A percentile compares a stretch with the other conserved stretches of the same genome.
Evolutionary conservation across 1,140 invertebrate species (phyloP).

Genomic region (Zaprionus davidi): DNA sequence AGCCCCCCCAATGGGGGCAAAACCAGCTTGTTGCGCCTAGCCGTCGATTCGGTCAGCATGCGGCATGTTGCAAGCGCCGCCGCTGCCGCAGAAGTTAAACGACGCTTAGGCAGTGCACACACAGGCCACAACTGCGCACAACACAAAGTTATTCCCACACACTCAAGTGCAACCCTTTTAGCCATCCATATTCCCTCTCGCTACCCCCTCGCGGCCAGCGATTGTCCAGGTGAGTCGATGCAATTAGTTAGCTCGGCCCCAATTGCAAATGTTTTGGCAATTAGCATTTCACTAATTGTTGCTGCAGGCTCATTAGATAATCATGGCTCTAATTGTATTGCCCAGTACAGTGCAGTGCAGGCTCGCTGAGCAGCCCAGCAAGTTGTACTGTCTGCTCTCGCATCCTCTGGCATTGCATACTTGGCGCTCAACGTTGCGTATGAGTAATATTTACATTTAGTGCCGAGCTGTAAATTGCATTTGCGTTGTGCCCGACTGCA

Average conservation of each 20-base stretch:
- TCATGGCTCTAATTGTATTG: conserved; percentile 42
- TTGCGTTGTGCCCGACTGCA: conserved; percentile 51
- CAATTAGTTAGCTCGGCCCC: conserved; percentile 25
- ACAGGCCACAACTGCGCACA: conserved; percentile 37
- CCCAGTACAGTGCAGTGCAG: not conserved
- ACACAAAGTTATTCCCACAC: conserved; percentile 21
- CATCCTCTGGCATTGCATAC: conserved; percentile 3
- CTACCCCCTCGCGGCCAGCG: not conserved
- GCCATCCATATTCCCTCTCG: not conserved
- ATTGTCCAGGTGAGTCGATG: conserved; percentile 7
- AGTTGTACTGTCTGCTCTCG: no score
- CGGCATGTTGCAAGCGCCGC: conserved; percentile 42
- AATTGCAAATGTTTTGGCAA: conserved; percentile 31
- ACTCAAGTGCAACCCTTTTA: not conserved
- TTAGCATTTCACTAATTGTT: conserved; percentile 52
- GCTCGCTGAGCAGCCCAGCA: not conserved
- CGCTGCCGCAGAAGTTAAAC: conserved; percentile 62
- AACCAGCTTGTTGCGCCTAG: conserved; percentile 57
- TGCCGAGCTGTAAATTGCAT: conserved; percentile 67
- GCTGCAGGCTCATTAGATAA: conserved; percentile 39
- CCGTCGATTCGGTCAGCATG: conserved; percentile 32
- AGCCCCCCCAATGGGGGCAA: conserved; percentile 44
- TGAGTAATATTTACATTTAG: conserved; percentile 69
- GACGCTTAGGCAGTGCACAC: conserved; percentile 71
- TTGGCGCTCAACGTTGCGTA: conserved; percentile 64